Percentiles rank a stretch among this genome's conserved stretches.
Conservation (phyloP, 1,140 invertebrate genomes). For the Drosophila navojoa region DNA sequence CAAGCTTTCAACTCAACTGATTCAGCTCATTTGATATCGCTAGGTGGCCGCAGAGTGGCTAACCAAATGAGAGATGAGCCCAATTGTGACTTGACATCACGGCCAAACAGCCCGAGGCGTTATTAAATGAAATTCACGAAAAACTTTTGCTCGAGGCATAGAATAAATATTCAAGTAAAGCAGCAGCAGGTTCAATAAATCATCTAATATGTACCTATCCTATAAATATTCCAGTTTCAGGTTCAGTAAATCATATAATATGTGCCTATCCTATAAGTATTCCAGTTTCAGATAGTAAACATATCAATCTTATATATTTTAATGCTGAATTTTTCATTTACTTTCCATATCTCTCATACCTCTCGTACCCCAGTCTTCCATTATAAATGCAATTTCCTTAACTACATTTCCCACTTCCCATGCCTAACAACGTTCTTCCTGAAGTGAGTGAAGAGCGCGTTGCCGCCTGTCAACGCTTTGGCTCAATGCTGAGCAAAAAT, state of each 20-base stretch:
- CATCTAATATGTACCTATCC: too few relatives aligned
- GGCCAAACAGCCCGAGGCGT: background rate
- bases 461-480: conserved; percentile 20
- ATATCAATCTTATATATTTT: background rate
- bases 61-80: conserved; percentile 30
- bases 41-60: background rate
- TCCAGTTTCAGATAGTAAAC: background rate
- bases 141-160: too few relatives aligned
- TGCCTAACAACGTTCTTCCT: too few relatives aligned
- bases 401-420: too few relatives aligned
- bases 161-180: too few relatives aligned
- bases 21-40: conserved; percentile 37
- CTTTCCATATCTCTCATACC: background rate
- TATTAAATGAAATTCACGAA: background rate
- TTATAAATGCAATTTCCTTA: too few relatives aligned
- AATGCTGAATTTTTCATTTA: background rate
- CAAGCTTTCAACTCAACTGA: conserved; percentile 33
- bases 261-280: too few relatives aligned
- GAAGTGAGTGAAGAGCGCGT: too few relatives aligned
- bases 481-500: background rate
- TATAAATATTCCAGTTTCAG: too few relatives aligned
- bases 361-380: too few relatives aligned
- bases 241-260: too few relatives aligned
- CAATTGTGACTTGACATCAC: conserved; percentile 13
- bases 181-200: too few relatives aligned